Conservation (phyloP, 1,140 invertebrate species). For the Protaetia brevitarsis region DNA sequence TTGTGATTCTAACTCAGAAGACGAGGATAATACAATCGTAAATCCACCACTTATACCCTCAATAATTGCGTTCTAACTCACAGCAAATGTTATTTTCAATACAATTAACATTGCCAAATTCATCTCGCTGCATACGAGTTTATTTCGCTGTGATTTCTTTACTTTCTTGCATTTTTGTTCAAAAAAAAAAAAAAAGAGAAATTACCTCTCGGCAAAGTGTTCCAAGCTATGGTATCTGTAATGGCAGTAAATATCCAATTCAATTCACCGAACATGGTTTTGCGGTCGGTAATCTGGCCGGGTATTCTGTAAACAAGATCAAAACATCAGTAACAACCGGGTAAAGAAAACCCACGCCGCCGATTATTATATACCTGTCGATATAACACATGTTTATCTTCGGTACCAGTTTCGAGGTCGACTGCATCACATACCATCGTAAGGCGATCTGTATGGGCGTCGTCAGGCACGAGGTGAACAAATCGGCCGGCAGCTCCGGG, state of each 20-base stretch:
- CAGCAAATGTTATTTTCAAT: too few relatives aligned
- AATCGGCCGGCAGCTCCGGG: slow-evolving; percentile 96
- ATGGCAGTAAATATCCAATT: slow-evolving; percentile 99
- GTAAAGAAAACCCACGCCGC: background rate
- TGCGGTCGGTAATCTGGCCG: slow-evolving; percentile 88
- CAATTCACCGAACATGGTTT: slow-evolving; percentile 96
- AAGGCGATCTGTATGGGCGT: slow-evolving; percentile 97
- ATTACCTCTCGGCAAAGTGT: slow-evolving; percentile 79
- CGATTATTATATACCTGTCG: slow-evolving; percentile 70
- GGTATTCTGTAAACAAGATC: slow-evolving; percentile 75
- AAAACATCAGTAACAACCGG: slow-evolving; percentile 17
- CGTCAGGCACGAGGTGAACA: slow-evolving; percentile 97
- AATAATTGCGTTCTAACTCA: too few relatives aligned
- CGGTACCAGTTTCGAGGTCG: slow-evolving; percentile 74
- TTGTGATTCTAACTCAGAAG: too few relatives aligned
- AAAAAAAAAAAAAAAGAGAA: background rate
- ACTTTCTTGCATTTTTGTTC: too few relatives aligned
- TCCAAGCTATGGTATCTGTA: slow-evolving; percentile 99
- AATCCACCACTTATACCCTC: too few relatives aligned
- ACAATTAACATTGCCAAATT: too few relatives aligned
- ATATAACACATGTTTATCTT: slow-evolving; percentile 79
- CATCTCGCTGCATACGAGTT: too few relatives aligned
- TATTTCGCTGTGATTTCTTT: too few relatives aligned
- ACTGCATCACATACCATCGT: slow-evolving; percentile 88
- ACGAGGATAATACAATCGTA: too few relatives aligned